A percentile compares a stretch with the other conserved stretches of the same genome.
These are phyloP conservation scores for Channa argus DNA, from an alignment of 2,113 vertebrate species.

Conservation along the genomic window DNA sequence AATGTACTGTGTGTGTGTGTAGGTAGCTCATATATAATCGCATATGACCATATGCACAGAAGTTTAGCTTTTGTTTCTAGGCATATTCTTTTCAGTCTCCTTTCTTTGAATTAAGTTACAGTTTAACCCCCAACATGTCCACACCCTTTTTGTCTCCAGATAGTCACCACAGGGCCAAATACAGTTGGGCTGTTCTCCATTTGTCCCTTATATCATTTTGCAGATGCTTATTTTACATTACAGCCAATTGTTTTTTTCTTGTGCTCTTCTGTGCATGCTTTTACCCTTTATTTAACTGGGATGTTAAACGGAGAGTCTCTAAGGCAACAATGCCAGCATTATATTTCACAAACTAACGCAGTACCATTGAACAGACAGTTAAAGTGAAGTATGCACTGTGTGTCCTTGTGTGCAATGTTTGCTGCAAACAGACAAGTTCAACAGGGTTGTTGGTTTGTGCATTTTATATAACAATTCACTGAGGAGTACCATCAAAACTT, in stretches of 20 bases:
- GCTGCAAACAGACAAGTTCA: not conserved
- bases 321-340: no score
- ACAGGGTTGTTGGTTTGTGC: not conserved
- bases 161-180: constrained; percentile 17
- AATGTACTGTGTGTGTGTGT: not conserved
- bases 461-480: not conserved
- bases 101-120: constrained; percentile 40
- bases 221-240: constrained; percentile 11
- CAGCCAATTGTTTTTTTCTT: not conserved
- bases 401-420: not conserved
- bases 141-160: constrained; percentile 45
- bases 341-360: not conserved
- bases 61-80: constrained; percentile 11
- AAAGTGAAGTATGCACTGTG: no score
- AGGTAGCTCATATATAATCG: constrained; percentile 12
- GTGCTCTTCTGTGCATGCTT: not conserved
- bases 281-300: not conserved
- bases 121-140: constrained; percentile 50
- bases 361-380: not conserved
- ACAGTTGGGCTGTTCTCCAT: not conserved
- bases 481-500: not conserved
- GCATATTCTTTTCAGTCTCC: constrained; percentile 11
- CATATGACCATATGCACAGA: not conserved
- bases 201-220: not conserved
- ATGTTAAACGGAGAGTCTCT: not conserved